phyloP scores from a whole-genome alignment of 2,888 invertebrate species.

The Smittia aterrima region DNA sequence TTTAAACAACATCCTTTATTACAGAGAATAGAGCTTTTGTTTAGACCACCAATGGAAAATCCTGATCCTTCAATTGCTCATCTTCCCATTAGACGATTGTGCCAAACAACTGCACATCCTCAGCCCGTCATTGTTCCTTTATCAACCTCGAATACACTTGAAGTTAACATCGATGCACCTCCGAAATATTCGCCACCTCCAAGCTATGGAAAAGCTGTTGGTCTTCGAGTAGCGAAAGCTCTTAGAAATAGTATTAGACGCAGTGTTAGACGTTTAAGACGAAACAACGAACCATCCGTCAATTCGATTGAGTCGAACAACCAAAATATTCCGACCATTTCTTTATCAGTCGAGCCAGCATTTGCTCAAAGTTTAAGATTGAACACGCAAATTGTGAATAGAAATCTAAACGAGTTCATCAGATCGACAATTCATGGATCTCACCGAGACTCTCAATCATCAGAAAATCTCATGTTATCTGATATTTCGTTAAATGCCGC shows the following conservation, averaged over 20 bases:
- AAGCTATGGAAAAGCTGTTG: slow-evolving; percentile 88
- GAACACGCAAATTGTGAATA: not conserved
- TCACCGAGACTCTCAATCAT: slow-evolving; percentile 4
- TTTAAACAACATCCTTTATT: not conserved
- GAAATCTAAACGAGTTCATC: slow-evolving; percentile 17
- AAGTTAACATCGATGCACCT: slow-evolving; percentile 68
- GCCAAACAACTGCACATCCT: slow-evolving; percentile 43
- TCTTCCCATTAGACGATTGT: slow-evolving; percentile 4
- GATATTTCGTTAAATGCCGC: slow-evolving; percentile 1
- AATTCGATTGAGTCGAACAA: not conserved
- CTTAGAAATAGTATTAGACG: slow-evolving; percentile 73
- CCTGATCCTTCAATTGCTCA: slow-evolving; percentile 38
- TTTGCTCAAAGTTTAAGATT: not conserved
- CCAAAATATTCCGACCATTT: slow-evolving; percentile 19
- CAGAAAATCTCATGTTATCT: slow-evolving; percentile 22
- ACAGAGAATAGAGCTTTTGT: slow-evolving; percentile 78
- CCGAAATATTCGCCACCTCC: slow-evolving; percentile 94
- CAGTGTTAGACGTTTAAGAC: slow-evolving; percentile 64
- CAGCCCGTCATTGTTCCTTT: slow-evolving; percentile 42
- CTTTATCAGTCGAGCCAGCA: not conserved
- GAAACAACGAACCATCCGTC: not conserved
- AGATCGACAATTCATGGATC: not conserved
- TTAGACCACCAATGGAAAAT: slow-evolving; percentile 64
- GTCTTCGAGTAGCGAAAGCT: slow-evolving; percentile 74
- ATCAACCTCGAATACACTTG: not conserved